These are phyloP conservation scores for Coryphaenoides rupestris DNA, from an alignment of 2,113 vertebrate species.

Conservation along the genomic window DNA sequence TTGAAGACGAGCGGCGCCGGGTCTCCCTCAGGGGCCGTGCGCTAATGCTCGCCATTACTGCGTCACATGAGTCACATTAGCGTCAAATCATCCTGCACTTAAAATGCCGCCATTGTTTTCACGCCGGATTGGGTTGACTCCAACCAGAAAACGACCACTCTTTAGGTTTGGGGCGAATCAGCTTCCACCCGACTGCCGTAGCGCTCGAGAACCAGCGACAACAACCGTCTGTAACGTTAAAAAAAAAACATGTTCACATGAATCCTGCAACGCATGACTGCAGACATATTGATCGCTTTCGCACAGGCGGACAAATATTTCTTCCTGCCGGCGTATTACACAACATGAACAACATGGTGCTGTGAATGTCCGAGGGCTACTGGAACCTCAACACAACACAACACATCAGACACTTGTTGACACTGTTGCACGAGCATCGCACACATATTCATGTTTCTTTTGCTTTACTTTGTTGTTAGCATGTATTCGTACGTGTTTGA, in stretches of 20 bases:
- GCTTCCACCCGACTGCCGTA: constrained; percentile 26
- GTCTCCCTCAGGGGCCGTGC: neutral
- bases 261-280: constrained; percentile 40
- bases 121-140: constrained; percentile 25
- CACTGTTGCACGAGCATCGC: no score
- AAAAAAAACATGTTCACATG: constrained; percentile 25
- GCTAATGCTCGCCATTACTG: constrained; percentile 8
- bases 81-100: constrained; percentile 25
- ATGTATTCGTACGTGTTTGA: no score
- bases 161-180: constrained; percentile 41
- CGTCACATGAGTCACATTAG: constrained; percentile 6
- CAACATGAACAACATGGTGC: no score
- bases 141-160: constrained; percentile 50
- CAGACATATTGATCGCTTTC: constrained; percentile 36
- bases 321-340: neutral
- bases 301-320: constrained; percentile 2
- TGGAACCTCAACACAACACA: no score
- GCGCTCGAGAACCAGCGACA: constrained; percentile 36
- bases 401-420: no score
- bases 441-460: no score
- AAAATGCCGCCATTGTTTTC: constrained; percentile 36
- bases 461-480: no score
- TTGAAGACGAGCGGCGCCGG: neutral
- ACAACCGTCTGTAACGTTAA: constrained; percentile 39
- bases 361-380: no score